Evolutionary conservation across 2,797 vertebrate genomes (phyloP).

Genomic region (Notolepis coatsorum): DNA sequence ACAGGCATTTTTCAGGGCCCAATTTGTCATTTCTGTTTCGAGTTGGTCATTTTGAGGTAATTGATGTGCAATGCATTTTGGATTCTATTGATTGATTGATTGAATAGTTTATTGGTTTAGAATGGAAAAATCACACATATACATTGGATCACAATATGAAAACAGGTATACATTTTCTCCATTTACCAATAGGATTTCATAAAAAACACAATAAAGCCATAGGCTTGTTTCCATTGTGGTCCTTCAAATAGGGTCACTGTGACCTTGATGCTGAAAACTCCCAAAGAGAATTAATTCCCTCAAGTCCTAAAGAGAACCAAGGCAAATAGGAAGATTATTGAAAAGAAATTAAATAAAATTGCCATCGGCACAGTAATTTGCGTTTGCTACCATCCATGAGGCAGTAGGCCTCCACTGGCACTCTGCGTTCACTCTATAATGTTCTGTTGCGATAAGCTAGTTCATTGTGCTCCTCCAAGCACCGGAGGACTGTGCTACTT

Average conservation of each 20-base stretch:
- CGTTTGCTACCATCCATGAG: slow-evolving; percentile 30
- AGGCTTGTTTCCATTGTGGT: too few species aligned
- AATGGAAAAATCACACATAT: too few species aligned
- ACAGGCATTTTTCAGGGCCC: slow-evolving; percentile 42
- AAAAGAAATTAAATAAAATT: slow-evolving; percentile 29
- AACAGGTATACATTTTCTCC: too few species aligned
- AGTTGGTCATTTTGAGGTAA: slow-evolving; percentile 30
- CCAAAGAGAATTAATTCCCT: slow-evolving; percentile 19
- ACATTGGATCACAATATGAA: too few species aligned
- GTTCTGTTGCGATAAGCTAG: slow-evolving; percentile 49
- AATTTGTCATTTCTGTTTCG: slow-evolving; percentile 32
- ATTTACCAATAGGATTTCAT: too few species aligned
- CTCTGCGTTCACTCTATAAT: slow-evolving; percentile 57
- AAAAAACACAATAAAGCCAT: too few species aligned
- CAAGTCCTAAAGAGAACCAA: not conserved
- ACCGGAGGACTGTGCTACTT: slow-evolving; percentile 11
- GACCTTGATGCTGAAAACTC: slow-evolving; percentile 17
- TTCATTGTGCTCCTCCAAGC: slow-evolving; percentile 38
- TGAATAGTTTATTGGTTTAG: too few species aligned
- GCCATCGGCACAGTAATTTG: slow-evolving; percentile 34
- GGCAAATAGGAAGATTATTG: slow-evolving; percentile 15
- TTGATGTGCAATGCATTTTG: not conserved
- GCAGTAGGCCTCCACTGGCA: slow-evolving; percentile 10
- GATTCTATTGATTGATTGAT: too few species aligned
- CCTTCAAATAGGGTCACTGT: not conserved